Base-by-base conservation (phyloP, 2,888 invertebrate species). In the Patella ulyssiponensis region DNA sequence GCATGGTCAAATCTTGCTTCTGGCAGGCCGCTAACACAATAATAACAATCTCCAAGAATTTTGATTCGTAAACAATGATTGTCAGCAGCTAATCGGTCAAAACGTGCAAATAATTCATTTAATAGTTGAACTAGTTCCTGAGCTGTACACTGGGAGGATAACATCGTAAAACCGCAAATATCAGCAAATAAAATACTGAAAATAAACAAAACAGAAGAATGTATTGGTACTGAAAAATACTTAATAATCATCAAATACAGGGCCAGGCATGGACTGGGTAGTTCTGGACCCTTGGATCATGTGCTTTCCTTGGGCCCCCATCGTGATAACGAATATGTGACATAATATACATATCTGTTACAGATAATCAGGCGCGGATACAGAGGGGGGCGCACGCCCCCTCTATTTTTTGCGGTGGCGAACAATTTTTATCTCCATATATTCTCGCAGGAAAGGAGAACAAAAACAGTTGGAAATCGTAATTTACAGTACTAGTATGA, bases 151-250 rank as follows among this genome's bases (percentile, higher is more conserved):
- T 90, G 89, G 0, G 89, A 88, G 0, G 97, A 97, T 86, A 98
- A 97, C 76, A 97, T 97, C 7, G 98, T 98, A 92, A 98, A 98
- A 76, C 98, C 98, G 76, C 98, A 98, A 91, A 98, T 98, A 93
- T 98, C 98, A 51, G 98, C 98, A 92, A 98, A 98, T 83, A 98
- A 94, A 91, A 98, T 98, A 92, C 97, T 97, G 93, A 33, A 86
- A 86, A 64, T 58, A 53, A 56, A 69, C 52, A 74, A 69, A 53
- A 73, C 56, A 64, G 9, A 44, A 44, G 7, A 58, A 74, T 4
- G n/a, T 17, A 72, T 33, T 9, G 3, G 14, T 23, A 71, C n/a
- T n/a, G 27, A 33, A 71, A 17, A 71, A 33, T n/a, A 64, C 9
- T 20, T 20, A 64, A 64, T 64, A 9, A 64, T 20, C 0, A 11